These are phyloP conservation scores for Diorhabda carinulata DNA, from an alignment of 1,140 invertebrate genomes.

Conservation along the genomic window DNA sequence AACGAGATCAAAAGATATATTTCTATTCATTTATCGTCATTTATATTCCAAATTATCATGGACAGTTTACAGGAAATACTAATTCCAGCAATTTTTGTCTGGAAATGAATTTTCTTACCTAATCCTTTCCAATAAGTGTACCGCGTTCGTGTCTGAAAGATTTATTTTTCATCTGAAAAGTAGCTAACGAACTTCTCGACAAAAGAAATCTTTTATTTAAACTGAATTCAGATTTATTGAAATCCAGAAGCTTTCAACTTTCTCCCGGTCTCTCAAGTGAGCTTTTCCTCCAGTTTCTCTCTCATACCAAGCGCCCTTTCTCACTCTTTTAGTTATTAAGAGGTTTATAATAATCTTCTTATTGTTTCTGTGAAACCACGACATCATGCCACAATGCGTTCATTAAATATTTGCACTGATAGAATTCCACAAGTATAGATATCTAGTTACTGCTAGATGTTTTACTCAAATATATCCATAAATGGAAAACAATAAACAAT, in stretches of 20 bases:
- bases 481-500: no score
- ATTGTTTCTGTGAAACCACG: not conserved
- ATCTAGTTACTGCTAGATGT: no score
- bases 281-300: not conserved
- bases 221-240: conserved; percentile 2
- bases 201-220: conserved; percentile 3
- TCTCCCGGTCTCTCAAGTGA: not conserved
- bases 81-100: no score
- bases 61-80: no score
- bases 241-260: not conserved
- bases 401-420: not conserved
- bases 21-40: no score
- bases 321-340: not conserved
- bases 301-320: not conserved
- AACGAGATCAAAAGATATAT: no score
- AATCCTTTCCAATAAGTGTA: conserved; percentile 1
- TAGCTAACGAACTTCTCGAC: conserved; percentile 1
- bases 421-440: not conserved
- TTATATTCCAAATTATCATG: no score
- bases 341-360: conserved; percentile 3
- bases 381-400: not conserved
- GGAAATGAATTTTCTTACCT: not conserved
- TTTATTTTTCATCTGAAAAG: conserved; percentile 6
- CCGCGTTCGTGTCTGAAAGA: conserved; percentile 22
- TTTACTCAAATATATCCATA: no score